Conservation (phyloP, 2,888 invertebrate species). For the Linyphia triangularis region DNA sequence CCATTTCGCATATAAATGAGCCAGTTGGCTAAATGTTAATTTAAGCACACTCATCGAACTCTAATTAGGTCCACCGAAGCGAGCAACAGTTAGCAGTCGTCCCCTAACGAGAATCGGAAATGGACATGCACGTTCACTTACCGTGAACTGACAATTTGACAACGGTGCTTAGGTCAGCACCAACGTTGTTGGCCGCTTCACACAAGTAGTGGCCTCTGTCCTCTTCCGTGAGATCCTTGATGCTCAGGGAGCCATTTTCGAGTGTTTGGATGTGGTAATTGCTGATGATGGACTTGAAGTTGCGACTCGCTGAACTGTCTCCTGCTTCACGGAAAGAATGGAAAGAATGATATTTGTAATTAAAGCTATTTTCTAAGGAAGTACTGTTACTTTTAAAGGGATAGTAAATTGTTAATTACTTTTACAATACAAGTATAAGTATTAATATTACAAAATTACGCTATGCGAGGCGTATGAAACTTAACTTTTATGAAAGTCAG, state of each 20-base stretch:
- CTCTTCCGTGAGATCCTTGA: conserved; percentile 69
- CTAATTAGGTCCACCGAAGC: not conserved
- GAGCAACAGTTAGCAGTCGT: conserved; percentile 50
- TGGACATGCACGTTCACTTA: conserved; percentile 51
- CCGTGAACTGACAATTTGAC: conserved; percentile 75
- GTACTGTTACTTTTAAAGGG: too few species aligned
- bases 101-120: conserved; percentile 49
- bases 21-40: too few species aligned
- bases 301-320: conserved; percentile 59
- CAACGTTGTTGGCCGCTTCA: conserved; percentile 75
- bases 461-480: too few species aligned
- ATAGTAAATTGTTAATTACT: too few species aligned
- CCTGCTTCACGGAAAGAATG: conserved; percentile 11
- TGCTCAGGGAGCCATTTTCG: conserved; percentile 75
- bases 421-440: too few species aligned
- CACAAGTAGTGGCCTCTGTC: conserved; percentile 75
- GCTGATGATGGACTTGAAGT: conserved; percentile 76
- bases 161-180: conserved; percentile 74
- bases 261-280: conserved; percentile 75
- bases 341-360: too few species aligned
- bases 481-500: too few species aligned
- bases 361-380: too few species aligned
- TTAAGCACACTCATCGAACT: not conserved
- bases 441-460: too few species aligned
- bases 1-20: too few species aligned